Evolutionary conservation across 92 coral and sea anemone genomes (phyloP).

Genomic region (Epizoanthus illoricatus): DNA sequence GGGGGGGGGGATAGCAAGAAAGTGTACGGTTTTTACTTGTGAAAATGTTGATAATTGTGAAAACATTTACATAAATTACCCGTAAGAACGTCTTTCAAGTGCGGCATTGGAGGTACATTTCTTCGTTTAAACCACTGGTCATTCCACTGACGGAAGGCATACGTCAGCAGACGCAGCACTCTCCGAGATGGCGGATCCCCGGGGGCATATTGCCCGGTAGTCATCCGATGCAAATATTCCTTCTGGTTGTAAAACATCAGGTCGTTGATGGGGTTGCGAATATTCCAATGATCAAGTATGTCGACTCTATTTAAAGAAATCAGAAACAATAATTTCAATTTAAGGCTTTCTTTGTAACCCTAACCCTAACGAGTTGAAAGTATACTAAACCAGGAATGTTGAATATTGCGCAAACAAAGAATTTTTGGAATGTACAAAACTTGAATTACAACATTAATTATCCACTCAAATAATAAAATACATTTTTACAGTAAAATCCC

Average conservation of each 20-base stretch:
- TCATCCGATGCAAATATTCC: constrained; percentile 79
- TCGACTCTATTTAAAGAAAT: constrained; percentile 44
- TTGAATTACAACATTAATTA: too few species aligned
- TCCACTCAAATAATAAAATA: too few species aligned
- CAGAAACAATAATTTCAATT: too few species aligned
- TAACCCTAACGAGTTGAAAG: too few species aligned
- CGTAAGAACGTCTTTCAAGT: constrained; percentile 28
- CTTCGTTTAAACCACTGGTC: constrained; percentile 72
- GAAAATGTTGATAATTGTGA: too few species aligned
- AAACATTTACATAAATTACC: background rate
- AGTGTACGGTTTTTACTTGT: too few species aligned
- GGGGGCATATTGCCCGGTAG: constrained; percentile 67
- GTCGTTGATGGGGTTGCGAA: constrained; percentile 59
- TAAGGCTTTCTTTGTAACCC: too few species aligned
- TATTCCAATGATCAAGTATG: constrained; percentile 63
- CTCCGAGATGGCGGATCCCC: constrained; percentile 69
- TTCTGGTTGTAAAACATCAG: constrained; percentile 72
- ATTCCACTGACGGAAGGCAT: constrained; percentile 59
- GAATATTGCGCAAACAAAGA: too few species aligned
- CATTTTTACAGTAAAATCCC: too few species aligned
- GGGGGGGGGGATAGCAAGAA: too few species aligned
- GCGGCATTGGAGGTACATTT: constrained; percentile 70
- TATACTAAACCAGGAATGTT: too few species aligned
- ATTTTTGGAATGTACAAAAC: too few species aligned
- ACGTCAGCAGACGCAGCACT: constrained; percentile 58